Evolutionary conservation across 2,888 invertebrate species (phyloP).

Genomic region (Eristalis pertinax): DNA sequence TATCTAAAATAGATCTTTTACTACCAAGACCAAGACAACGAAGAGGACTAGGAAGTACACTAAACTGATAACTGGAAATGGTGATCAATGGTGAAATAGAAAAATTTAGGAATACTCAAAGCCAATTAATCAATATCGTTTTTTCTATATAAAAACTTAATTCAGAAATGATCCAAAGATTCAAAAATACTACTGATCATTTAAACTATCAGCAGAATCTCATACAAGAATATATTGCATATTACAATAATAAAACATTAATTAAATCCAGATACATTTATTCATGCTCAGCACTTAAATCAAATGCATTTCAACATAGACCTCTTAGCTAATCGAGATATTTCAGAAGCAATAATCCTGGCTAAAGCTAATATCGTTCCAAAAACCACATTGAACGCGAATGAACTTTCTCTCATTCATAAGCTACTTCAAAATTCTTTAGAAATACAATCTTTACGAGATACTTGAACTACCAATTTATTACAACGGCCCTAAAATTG

Average conservation of each 20-base stretch:
- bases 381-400: constrained; percentile 26
- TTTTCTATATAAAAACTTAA: constrained; percentile 9
- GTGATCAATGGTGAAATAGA: neutral
- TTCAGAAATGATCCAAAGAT: constrained; percentile 31
- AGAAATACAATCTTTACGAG: no score
- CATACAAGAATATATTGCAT: constrained; percentile 4
- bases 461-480: neutral
- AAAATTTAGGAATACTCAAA: no score
- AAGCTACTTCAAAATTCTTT: no score
- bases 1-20: neutral
- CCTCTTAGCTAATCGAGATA: constrained; percentile 19
- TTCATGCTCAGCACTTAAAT: constrained; percentile 19
- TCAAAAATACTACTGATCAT: constrained; percentile 33
- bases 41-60: constrained; percentile 40
- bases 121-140: no score
- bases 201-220: constrained; percentile 27
- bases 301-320: constrained; percentile 36
- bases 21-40: neutral
- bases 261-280: constrained; percentile 10
- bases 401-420: constrained; percentile 14
- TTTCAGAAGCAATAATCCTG: constrained; percentile 22
- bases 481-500: neutral
- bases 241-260: constrained; percentile 1
- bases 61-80: constrained; percentile 33
- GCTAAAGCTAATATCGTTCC: constrained; percentile 23